phyloP scores from a whole-genome alignment of 2,888 invertebrate species.

The Halictus ligatus region DNA sequence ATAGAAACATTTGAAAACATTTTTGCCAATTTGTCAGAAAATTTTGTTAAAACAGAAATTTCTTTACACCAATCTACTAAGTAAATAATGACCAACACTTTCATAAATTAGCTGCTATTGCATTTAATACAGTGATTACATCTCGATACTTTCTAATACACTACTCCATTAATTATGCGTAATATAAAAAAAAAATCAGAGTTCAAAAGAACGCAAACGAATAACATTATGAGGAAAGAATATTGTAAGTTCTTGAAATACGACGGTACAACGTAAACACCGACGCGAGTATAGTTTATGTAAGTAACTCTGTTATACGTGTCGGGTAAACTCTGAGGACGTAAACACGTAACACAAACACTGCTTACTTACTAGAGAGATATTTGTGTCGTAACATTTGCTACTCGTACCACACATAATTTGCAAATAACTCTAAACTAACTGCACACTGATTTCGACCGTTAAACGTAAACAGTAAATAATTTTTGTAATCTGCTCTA shows the following conservation, averaged over 20 bases:
- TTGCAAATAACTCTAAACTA: conserved; percentile 7
- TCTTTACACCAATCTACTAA: not conserved
- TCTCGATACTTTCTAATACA: not conserved
- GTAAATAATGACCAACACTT: not conserved
- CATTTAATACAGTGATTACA: not conserved
- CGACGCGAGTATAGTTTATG: not conserved
- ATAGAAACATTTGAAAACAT: not conserved
- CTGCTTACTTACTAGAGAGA: not conserved
- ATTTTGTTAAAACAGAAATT: not conserved
- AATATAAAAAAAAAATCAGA: not conserved
- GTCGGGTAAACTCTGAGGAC: not conserved
- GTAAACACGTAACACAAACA: conserved; percentile 12
- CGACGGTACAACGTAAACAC: not conserved
- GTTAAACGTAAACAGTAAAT: not conserved
- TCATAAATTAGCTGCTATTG: not conserved
- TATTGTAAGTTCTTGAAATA: not conserved
- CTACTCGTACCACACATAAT: conserved; percentile 4
- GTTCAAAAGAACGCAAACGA: not conserved
- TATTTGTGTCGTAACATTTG: not conserved
- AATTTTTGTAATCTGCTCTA: not conserved
- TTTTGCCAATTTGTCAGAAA: not conserved
- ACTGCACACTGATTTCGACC: not conserved
- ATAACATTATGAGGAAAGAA: not conserved
- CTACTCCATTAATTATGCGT: not conserved
- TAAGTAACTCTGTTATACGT: conserved; percentile 9